These are phyloP conservation scores for Melanocharis versteri DNA, from an alignment of 2,113 vertebrate species.

Conservation along the genomic window DNA sequence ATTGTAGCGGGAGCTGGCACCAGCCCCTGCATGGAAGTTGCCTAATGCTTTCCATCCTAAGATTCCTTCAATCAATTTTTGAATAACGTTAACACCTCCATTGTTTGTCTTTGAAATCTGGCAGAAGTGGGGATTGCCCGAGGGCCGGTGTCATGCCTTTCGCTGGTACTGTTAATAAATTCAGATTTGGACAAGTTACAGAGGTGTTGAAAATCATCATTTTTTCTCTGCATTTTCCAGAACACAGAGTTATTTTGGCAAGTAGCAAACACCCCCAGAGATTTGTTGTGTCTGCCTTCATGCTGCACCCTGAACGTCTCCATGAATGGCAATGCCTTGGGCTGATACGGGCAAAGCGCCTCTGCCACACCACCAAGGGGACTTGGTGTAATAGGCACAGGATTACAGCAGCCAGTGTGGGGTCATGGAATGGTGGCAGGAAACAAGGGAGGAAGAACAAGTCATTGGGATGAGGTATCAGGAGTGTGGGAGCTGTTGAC, in stretches of 20 bases:
- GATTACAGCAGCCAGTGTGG: not conserved
- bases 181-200: not conserved
- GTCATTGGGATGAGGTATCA: not conserved
- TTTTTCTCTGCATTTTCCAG: not conserved
- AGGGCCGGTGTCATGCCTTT: slow-evolving; percentile 8
- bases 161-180: not conserved
- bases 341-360: not conserved
- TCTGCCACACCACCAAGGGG: not conserved
- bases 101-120: slow-evolving; percentile 31
- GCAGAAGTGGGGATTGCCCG: slow-evolving; percentile 1
- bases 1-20: not conserved
- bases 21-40: not conserved
- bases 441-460: not conserved
- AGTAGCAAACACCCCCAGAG: not conserved
- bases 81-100: not conserved
- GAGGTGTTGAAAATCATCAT: slow-evolving; percentile 19
- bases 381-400: not conserved
- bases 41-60: slow-evolving; percentile 36
- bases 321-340: not conserved
- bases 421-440: not conserved
- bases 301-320: not conserved
- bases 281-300: not conserved
- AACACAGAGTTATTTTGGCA: not conserved
- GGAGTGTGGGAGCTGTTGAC: not conserved
- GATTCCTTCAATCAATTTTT: slow-evolving; percentile 1